Evolutionary conservation across 2,888 invertebrate genomes (phyloP).

Genomic region (Coelinius sp.): DNA sequence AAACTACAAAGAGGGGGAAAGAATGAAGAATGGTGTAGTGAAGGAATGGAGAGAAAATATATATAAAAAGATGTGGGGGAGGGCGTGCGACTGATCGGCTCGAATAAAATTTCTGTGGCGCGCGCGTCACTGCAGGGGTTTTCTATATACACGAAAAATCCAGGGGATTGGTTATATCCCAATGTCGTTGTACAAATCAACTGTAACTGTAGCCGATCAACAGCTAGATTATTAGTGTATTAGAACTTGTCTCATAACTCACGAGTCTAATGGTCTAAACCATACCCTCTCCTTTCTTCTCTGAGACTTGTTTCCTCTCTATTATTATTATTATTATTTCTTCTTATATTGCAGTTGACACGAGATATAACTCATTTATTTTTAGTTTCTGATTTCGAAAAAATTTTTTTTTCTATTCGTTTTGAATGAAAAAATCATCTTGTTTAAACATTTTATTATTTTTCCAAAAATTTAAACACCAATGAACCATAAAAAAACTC

Average conservation of each 20-base stretch:
- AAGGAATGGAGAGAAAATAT: slow-evolving; percentile 28
- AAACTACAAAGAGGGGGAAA: slow-evolving; percentile 29
- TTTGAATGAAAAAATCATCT: too few relatives aligned
- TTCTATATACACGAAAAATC: slow-evolving; percentile 4
- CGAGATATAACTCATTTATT: slow-evolving; percentile 54
- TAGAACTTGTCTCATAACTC: slow-evolving; percentile 70
- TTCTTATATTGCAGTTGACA: slow-evolving; percentile 64
- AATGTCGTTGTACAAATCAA: neutral
- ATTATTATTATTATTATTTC: slow-evolving; percentile 20
- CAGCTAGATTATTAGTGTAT: slow-evolving; percentile 69
- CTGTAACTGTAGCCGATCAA: slow-evolving; percentile 56
- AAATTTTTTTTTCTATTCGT: too few relatives aligned
- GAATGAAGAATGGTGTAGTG: slow-evolving; percentile 6
- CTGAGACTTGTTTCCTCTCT: slow-evolving; percentile 24
- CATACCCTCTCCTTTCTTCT: slow-evolving; percentile 44
- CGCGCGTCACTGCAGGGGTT: slow-evolving; percentile 45
- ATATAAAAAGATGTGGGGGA: slow-evolving; percentile 23
- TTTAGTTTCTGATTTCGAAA: too few relatives aligned
- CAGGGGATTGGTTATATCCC: slow-evolving; percentile 37
- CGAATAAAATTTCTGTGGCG: slow-evolving; percentile 59
- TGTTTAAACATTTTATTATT: neutral
- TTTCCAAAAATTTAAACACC: neutral
- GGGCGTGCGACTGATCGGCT: slow-evolving; percentile 57
- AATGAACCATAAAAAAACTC: too few relatives aligned
- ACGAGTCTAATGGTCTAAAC: slow-evolving; percentile 64